Percentiles rank a stretch among this genome's conserved stretches.
These are phyloP conservation scores for Holotrichia oblita DNA, from an alignment of 1,140 invertebrate species.

Conservation along the genomic window DNA sequence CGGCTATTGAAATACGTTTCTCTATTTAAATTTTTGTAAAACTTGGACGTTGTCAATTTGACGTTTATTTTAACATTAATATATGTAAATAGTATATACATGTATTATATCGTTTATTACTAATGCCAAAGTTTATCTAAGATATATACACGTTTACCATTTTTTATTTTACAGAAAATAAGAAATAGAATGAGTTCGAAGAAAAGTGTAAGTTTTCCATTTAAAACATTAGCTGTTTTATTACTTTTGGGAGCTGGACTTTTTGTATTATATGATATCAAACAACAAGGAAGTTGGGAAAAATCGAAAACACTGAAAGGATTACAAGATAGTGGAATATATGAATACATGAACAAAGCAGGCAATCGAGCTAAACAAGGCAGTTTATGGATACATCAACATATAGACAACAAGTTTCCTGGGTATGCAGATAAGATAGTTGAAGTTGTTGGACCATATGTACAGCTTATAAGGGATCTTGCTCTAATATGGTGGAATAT, in stretches of 20 bases:
- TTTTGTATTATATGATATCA: conserved; percentile 50
- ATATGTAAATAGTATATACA: not conserved
- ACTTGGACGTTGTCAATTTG: not conserved
- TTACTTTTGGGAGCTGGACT: conserved; percentile 43
- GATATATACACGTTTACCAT: conserved; percentile 41
- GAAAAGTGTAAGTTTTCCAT: conserved; percentile 49
- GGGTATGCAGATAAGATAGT: conserved; percentile 68
- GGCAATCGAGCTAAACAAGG: conserved; percentile 65
- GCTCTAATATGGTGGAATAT: conserved; percentile 66
- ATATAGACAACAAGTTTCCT: conserved; percentile 73
- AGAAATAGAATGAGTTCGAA: conserved; percentile 52
- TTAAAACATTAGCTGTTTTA: conserved; percentile 47
- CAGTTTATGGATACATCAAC: conserved; percentile 68
- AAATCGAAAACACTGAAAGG: conserved; percentile 41
- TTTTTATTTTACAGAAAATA: conserved; percentile 52
- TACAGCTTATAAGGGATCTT: conserved; percentile 68
- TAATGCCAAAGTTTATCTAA: not conserved
- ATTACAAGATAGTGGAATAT: conserved; percentile 61
- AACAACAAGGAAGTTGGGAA: conserved; percentile 51
- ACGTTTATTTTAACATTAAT: not conserved
- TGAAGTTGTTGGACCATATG: conserved; percentile 68
- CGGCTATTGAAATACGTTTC: not conserved
- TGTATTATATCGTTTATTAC: not conserved
- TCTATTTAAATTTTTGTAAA: conserved; percentile 19
- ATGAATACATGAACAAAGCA: conserved; percentile 68